These are phyloP conservation scores for Microctonus hyperodae DNA, from an alignment of 2,888 invertebrate genomes.

Conservation along the genomic window DNA sequence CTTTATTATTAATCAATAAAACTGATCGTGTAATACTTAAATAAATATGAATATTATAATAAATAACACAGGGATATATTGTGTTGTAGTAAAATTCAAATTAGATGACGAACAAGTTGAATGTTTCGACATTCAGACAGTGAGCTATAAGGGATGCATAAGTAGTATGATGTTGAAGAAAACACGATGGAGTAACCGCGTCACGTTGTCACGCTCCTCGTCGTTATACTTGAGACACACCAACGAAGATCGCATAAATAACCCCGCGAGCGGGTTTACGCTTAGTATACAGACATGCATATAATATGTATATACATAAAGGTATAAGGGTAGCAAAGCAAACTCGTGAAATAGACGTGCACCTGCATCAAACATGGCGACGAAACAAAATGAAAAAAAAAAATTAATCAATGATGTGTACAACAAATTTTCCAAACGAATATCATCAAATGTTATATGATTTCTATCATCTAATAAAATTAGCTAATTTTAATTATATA, in stretches of 20 bases:
- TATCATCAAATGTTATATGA: too few relatives aligned
- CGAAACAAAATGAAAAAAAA: too few relatives aligned
- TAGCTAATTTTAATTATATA: too few relatives aligned
- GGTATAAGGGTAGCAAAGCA: background rate
- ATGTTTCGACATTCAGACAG: slow-evolving; percentile 24
- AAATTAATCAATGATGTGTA: too few relatives aligned
- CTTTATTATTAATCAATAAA: background rate
- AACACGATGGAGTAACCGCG: slow-evolving; percentile 51
- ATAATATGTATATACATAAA: too few relatives aligned
- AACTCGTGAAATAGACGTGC: too few relatives aligned
- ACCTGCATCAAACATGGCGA: too few relatives aligned
- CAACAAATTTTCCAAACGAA: too few relatives aligned
- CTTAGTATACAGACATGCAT: slow-evolving; percentile 39
- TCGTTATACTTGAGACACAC: slow-evolving; percentile 55
- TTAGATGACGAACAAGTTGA: background rate
- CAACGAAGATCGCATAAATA: slow-evolving; percentile 62
- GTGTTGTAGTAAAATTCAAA: background rate
- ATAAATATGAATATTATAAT: too few relatives aligned
- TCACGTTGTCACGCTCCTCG: slow-evolving; percentile 59
- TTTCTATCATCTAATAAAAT: too few relatives aligned
- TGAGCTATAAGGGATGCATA: slow-evolving; percentile 41
- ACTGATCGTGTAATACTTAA: too few relatives aligned
- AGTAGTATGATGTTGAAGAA: slow-evolving; percentile 31
- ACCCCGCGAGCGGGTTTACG: slow-evolving; percentile 56
- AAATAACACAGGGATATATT: background rate